Evolutionary conservation across 2,888 invertebrate species (phyloP), one percentile per base, ranked within the genome.

Genomic region (Oegoconia quadripuncta): DNA sequence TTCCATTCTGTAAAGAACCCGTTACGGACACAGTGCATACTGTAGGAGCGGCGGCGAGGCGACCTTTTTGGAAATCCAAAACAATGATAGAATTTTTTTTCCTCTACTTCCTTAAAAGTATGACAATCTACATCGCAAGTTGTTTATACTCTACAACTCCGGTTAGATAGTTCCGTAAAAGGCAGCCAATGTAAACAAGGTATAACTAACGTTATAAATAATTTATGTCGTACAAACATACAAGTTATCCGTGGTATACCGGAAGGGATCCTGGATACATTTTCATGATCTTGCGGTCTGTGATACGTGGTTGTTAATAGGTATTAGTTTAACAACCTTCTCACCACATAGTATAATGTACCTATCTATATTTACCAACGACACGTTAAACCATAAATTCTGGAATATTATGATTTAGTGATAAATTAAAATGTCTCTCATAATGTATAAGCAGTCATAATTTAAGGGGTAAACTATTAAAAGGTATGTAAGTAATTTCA

Each of bases 251-350:
- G 69, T 67, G 60, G 70, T 65, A 67, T 61, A 64, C 66, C 65
- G 65, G 71, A 73, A 76, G 79, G 78, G 79, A 74, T 78, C 72
- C 64, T 18, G 62, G 71, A 69, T 71, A 77, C 77, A 76, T 82
- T 86, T 84, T 83, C 84, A 80, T 81, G 82, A 84, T 83, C 74
- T 72, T 86, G 86, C 79, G 86, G 84, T 83, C 76, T 69, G 63
- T 67, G 74, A 78, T 79, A 74, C 74, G 68, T 72, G 74, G 78
- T 66, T 72, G 78, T 76, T 82, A 78, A 81, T 81, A n/a, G n/a
- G n/a, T n/a, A 82, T 83, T 83, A 81, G 81, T 80, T 80, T 77
- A 82, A 79, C 74, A 74, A 74, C 78, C 78, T 70, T 64, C 64
- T 57, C 43, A 56, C 74, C 76, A 62, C 27, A 39, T n/a, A 11